A percentile compares a stretch with the other conserved stretches of the same genome.
Evolutionary conservation across 2,113 vertebrate genomes (phyloP).

Genomic region (Platichthys stellatus): DNA sequence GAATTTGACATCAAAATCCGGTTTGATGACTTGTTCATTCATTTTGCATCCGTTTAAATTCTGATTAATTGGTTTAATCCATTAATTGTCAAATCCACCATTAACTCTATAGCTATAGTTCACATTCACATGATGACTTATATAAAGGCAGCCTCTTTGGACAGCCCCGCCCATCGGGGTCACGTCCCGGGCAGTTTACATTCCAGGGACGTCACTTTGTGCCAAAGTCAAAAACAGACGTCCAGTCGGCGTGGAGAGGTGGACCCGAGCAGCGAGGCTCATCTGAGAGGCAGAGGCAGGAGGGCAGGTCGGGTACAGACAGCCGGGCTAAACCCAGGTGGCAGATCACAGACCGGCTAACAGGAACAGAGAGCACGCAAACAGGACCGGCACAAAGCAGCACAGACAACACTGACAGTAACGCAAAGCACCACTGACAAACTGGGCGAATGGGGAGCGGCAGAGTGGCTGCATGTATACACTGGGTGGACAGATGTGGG

Average conservation of each 20-base stretch:
- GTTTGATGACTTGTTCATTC: no score
- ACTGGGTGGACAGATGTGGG: background rate
- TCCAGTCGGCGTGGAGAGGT: background rate
- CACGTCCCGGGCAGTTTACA: background rate
- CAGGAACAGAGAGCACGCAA: background rate
- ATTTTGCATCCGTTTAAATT: no score
- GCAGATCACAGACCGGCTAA: constrained; percentile 21
- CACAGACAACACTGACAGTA: background rate
- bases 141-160: no score
- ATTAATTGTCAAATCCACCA: no score
- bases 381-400: background rate
- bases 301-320: background rate
- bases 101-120: no score
- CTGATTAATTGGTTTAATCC: no score
- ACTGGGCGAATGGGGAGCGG: background rate
- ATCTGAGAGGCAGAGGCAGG: background rate
- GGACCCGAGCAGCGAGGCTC: background rate
- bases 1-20: no score
- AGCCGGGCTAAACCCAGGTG: constrained; percentile 5
- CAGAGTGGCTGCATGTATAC: background rate
- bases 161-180: background rate
- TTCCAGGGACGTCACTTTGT: background rate
- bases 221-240: background rate
- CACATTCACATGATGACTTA: no score
- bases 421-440: background rate